phyloP scores from a whole-genome alignment of 2,888 invertebrate genomes.

The Ectemnius cavifrons region DNA sequence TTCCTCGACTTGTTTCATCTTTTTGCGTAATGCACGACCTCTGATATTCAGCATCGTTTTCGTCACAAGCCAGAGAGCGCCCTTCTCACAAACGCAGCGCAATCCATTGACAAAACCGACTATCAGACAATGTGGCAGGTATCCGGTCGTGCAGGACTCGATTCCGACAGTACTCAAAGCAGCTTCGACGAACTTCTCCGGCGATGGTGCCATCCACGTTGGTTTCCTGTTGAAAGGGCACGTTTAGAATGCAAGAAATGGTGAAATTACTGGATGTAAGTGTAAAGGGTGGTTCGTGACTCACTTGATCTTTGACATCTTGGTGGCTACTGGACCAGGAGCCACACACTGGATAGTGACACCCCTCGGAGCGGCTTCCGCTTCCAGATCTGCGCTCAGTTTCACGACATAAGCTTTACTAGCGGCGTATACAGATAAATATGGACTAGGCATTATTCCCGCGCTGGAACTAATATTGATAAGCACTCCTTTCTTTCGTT shows the following conservation, averaged over 20 bases:
- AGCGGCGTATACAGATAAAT: slow-evolving; percentile 92
- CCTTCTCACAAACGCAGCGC: slow-evolving; percentile 79
- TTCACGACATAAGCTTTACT: slow-evolving; percentile 93
- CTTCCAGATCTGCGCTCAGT: slow-evolving; percentile 86
- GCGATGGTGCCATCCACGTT: slow-evolving; percentile 87
- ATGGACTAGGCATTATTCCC: slow-evolving; percentile 88
- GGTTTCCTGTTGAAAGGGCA: slow-evolving; percentile 74
- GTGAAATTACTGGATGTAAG: no score
- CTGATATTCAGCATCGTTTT: slow-evolving; percentile 84
- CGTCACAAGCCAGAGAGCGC: slow-evolving; percentile 82
- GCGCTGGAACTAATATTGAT: slow-evolving; percentile 94
- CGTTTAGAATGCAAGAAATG: no score
- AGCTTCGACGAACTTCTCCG: slow-evolving; percentile 85
- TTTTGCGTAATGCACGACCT: slow-evolving; percentile 81
- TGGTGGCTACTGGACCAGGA: slow-evolving; percentile 94
- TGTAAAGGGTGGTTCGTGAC: slow-evolving; percentile 21
- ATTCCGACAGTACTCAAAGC: slow-evolving; percentile 87
- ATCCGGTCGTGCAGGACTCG: slow-evolving; percentile 85
- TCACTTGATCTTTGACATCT: slow-evolving; percentile 89
- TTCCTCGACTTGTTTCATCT: slow-evolving; percentile 25
- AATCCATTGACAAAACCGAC: slow-evolving; percentile 79
- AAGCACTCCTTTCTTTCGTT: slow-evolving; percentile 88
- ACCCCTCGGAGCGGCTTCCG: slow-evolving; percentile 86
- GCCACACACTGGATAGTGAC: slow-evolving; percentile 89
- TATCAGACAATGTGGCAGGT: slow-evolving; percentile 85